These are phyloP conservation scores for Aurelia aurita DNA, from an alignment of 30 jellyfish, hydroid and myxozoan species.

Conservation along the genomic window DNA sequence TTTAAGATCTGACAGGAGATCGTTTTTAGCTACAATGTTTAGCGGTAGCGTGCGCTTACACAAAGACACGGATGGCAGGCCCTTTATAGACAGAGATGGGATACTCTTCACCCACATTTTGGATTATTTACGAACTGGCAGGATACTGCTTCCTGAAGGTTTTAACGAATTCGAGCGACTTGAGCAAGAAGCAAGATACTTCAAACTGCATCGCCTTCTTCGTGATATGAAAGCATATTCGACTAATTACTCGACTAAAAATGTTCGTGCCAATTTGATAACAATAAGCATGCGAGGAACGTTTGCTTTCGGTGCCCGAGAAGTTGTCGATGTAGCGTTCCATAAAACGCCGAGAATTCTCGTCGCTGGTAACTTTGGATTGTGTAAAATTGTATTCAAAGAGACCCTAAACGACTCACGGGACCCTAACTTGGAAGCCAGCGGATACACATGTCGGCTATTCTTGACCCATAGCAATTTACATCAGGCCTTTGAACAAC, in stretches of 20 bases:
- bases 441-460: conserved; percentile 52
- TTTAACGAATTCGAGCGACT: conserved; percentile 57
- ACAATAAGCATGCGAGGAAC: conserved; percentile 45
- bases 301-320: conserved; percentile 57
- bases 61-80: conserved; percentile 37
- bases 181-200: conserved; percentile 58
- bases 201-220: conserved; percentile 40
- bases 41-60: conserved; percentile 58
- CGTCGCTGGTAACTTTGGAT: conserved; percentile 68
- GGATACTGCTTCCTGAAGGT: conserved; percentile 43
- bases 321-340: conserved; percentile 61
- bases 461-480: conserved; percentile 51
- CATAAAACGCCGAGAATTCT: conserved; percentile 69
- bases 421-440: conserved; percentile 39
- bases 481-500: conserved; percentile 61
- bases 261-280: conserved; percentile 10
- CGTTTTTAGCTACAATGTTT: conserved; percentile 61
- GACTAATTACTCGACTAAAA: not conserved
- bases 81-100: conserved; percentile 66
- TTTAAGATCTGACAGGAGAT: conserved; percentile 37
- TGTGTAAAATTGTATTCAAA: conserved; percentile 37
- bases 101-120: conserved; percentile 43
- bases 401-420: conserved; percentile 60
- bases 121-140: conserved; percentile 60
- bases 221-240: conserved; percentile 17